Conservation (phyloP, 2,888 invertebrate species). For the Tethea ocularis region DNA sequence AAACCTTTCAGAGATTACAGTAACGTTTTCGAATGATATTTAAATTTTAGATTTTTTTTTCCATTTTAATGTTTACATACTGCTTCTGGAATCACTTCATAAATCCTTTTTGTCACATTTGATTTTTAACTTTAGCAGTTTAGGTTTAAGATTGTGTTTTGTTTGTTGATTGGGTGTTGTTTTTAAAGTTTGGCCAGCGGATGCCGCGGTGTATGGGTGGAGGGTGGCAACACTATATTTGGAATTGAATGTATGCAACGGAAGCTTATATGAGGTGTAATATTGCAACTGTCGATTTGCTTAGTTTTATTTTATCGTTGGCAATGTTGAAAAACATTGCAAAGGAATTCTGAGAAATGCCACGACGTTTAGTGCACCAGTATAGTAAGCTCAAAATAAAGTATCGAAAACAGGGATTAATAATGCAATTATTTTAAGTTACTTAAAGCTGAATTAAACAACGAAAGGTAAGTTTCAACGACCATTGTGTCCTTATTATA, state of each 20-base stretch:
- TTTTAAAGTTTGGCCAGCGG: conserved; percentile 31
- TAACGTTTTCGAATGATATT: conserved; percentile 33
- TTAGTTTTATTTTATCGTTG: conserved; percentile 20
- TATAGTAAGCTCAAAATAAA: too few species aligned
- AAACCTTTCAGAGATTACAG: conserved; percentile 28
- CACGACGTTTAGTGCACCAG: neutral
- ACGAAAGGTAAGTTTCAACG: too few species aligned
- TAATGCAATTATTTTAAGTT: too few species aligned
- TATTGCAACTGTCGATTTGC: conserved; percentile 46
- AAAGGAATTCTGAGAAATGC: conserved; percentile 1
- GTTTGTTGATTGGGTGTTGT: conserved; percentile 23
- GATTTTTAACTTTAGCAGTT: neutral
- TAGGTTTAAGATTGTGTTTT: neutral
- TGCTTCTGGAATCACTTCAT: conserved; percentile 28
- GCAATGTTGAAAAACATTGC: conserved; percentile 12
- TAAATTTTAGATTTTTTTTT: conserved; percentile 21
- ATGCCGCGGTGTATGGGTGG: conserved; percentile 46
- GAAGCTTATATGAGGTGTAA: conserved; percentile 61
- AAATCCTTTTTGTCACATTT: neutral
- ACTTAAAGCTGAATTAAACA: too few species aligned
- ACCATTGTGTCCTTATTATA: too few species aligned
- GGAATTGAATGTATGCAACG: conserved; percentile 52
- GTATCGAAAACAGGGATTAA: too few species aligned
- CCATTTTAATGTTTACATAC: conserved; percentile 25
- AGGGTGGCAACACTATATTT: conserved; percentile 51